A percentile compares a stretch with the other conserved stretches of the same genome.
These are phyloP conservation scores for Ornithorhynchus anatinus DNA, from an alignment of 2,113 vertebrate species.

Conservation along the genomic window DNA sequence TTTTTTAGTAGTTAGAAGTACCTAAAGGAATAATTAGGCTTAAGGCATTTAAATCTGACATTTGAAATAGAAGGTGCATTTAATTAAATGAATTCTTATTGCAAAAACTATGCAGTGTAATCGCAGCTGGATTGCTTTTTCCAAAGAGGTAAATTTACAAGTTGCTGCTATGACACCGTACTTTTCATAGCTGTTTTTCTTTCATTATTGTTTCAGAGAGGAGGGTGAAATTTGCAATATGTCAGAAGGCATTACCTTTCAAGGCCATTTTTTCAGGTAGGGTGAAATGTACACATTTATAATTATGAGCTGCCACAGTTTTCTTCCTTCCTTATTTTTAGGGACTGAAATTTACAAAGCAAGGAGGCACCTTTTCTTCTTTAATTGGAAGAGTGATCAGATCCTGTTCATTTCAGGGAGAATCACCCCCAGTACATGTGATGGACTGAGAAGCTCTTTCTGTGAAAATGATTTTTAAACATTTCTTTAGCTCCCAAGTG, in stretches of 20 bases:
- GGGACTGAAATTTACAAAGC: not conserved
- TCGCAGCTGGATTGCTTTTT: conserved; percentile 13
- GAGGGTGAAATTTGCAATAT: not conserved
- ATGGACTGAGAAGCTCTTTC: not conserved
- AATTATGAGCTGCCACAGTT: not conserved
- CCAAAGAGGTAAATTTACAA: conserved; percentile 30
- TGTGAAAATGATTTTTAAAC: no score
- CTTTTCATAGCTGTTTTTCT: conserved; percentile 3
- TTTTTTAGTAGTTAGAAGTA: conserved; percentile 42
- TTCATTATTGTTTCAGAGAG: not conserved
- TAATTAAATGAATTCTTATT: conserved; percentile 17
- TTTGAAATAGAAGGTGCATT: conserved; percentile 42
- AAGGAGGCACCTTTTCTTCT: not conserved
- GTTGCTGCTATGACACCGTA: not conserved
- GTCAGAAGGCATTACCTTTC: conserved; percentile 1
- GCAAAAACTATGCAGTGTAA: not conserved
- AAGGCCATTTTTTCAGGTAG: no score
- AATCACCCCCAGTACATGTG: no score
- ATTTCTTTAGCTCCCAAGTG: no score
- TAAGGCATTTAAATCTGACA: conserved; percentile 46
- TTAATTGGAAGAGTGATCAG: not conserved
- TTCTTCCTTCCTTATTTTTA: not conserved
- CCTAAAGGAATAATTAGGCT: conserved; percentile 43
- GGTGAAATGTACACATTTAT: not conserved
- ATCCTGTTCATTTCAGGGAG: not conserved